Evolutionary conservation across 2,113 vertebrate species (phyloP).

Genomic region (Ptyas mucosa): DNA sequence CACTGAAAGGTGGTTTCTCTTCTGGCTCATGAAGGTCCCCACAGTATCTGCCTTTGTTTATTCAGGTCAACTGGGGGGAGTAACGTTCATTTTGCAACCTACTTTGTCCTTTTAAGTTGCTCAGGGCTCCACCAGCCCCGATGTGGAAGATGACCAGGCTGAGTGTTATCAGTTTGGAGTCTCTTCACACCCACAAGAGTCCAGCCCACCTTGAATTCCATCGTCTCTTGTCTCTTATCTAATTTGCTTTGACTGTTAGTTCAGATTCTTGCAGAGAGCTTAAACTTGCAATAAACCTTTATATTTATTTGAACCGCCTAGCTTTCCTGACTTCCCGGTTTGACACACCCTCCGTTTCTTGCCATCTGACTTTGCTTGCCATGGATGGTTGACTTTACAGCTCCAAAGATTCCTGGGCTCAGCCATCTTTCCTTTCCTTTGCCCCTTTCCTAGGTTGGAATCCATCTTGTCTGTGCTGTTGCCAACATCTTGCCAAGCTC

Average conservation of each 20-base stretch:
- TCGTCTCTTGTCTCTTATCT: too few relatives aligned
- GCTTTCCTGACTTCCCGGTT: not conserved
- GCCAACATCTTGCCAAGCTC: constrained; percentile 58
- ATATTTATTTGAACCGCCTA: not conserved
- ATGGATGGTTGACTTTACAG: not conserved
- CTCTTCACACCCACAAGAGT: too few relatives aligned
- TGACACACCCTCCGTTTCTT: not conserved
- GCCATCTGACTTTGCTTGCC: not conserved
- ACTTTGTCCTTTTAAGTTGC: not conserved
- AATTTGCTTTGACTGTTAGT: not conserved
- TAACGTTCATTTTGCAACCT: not conserved
- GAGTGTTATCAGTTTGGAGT: too few relatives aligned
- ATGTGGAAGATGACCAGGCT: not conserved
- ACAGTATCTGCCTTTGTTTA: not conserved
- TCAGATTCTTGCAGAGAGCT: not conserved
- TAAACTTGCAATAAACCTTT: not conserved
- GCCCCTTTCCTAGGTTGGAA: constrained; percentile 52
- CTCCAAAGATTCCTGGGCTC: not conserved
- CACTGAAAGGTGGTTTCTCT: not conserved
- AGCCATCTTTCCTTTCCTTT: not conserved
- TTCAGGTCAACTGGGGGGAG: not conserved
- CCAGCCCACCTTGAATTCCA: not conserved
- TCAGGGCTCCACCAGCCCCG: not conserved
- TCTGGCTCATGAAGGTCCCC: not conserved
- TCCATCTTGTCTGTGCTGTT: constrained; percentile 44